Percentiles rank a stretch among this genome's conserved stretches.
Evolutionary conservation across 2,113 vertebrate genomes (phyloP).

Genomic region (Meleagris gallopavo): DNA sequence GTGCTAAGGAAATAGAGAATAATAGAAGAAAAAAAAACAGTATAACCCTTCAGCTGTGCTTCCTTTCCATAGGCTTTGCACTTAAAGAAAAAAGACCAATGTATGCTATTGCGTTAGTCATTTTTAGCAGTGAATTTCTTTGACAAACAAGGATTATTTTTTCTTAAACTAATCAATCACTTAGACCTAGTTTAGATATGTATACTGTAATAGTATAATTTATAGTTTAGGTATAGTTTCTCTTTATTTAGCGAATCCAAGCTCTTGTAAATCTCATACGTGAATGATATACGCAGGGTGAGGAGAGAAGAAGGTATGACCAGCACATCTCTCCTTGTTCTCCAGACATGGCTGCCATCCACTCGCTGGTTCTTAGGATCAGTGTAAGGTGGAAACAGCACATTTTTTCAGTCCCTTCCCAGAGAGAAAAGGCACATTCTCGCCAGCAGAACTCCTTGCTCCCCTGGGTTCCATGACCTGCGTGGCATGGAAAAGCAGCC

Average conservation of each 20-base stretch:
- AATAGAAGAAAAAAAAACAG: slow-evolving; percentile 60
- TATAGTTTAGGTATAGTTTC: neutral
- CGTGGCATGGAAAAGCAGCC: neutral
- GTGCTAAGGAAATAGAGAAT: slow-evolving; percentile 45
- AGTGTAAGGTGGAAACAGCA: neutral
- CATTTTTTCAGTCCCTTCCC: neutral
- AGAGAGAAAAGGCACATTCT: neutral
- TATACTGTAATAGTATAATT: no score
- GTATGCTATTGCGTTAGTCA: slow-evolving; percentile 15
- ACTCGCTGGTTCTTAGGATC: neutral
- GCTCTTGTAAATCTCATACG: accelerated
- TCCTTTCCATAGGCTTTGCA: slow-evolving; percentile 50
- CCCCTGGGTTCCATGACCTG: neutral
- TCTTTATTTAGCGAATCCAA: slow-evolving; percentile 18
- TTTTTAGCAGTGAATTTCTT: slow-evolving; percentile 24
- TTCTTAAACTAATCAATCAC: slow-evolving; percentile 37
- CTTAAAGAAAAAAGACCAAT: slow-evolving; percentile 51
- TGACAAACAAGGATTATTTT: neutral
- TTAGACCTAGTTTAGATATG: neutral
- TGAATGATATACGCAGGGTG: neutral
- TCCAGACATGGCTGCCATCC: neutral
- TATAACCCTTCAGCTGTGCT: slow-evolving; percentile 53
- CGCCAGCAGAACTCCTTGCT: neutral
- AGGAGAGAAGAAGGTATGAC: neutral
- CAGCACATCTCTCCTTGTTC: neutral